Evolutionary conservation across 2,888 invertebrate species (phyloP).

Genomic region (Spatulosminthurus flaviceps): DNA sequence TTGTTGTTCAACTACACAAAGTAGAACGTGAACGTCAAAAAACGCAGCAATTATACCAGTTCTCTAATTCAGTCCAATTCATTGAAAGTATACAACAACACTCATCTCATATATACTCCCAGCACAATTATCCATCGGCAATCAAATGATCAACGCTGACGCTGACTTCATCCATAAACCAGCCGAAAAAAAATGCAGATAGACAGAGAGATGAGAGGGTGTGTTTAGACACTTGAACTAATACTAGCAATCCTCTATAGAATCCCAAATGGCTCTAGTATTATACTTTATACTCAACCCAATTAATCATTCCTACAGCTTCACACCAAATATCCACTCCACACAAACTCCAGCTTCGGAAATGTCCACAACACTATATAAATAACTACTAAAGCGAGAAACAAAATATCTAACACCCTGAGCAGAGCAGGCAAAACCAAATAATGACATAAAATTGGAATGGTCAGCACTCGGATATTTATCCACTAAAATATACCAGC

Average conservation of each 20-base stretch:
- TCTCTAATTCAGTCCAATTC: too few species aligned
- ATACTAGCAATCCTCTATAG: not conserved
- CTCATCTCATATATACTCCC: too few species aligned
- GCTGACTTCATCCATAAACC: too few species aligned
- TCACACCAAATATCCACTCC: not conserved
- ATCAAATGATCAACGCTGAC: too few species aligned
- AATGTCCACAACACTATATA: not conserved
- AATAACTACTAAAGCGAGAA: not conserved
- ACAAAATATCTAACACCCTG: not conserved
- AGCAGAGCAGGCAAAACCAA: too few species aligned
- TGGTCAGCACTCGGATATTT: slow-evolving; percentile 13
- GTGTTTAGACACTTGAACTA: not conserved
- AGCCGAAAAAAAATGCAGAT: too few species aligned
- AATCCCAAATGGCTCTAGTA: too few species aligned
- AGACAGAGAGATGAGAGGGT: not conserved
- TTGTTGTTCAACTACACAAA: too few species aligned
- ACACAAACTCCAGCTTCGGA: not conserved
- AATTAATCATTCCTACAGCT: slow-evolving; percentile 6
- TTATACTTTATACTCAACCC: not conserved
- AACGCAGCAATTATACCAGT: too few species aligned
- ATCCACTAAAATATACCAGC: not conserved
- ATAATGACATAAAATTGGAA: slow-evolving; percentile 22
- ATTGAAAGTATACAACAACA: too few species aligned
- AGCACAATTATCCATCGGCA: too few species aligned
- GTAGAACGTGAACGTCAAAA: too few species aligned